A percentile compares a stretch with the other conserved stretches of the same genome.
Conservation (phyloP, 2,797 vertebrate species). For the Acanthornis magna region DNA sequence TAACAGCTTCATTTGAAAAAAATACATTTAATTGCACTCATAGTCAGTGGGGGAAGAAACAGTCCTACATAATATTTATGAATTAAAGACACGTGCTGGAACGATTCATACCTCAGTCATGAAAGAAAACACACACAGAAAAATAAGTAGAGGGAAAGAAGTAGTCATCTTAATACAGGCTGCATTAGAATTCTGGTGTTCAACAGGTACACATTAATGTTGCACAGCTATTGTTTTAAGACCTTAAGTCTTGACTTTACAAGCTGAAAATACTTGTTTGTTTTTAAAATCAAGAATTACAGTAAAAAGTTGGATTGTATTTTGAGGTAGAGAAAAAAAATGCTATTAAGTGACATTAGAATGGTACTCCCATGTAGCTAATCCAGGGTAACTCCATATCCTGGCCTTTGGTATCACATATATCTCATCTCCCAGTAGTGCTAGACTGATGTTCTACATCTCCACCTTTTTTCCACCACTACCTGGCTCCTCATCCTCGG, state of each 20-base stretch:
- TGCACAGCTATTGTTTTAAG: not conserved
- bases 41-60: not conserved
- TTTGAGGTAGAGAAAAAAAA: not conserved
- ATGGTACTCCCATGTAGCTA: not conserved
- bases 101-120: not conserved
- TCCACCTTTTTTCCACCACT: not conserved
- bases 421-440: not conserved
- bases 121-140: not conserved
- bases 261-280: not conserved
- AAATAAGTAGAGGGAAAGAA: not conserved
- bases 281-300: not conserved
- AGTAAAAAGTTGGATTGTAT: not conserved
- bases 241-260: not conserved
- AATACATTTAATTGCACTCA: not conserved
- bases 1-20: slow-evolving; percentile 14
- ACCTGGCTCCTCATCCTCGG: not conserved
- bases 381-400: not conserved
- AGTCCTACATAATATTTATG: not conserved
- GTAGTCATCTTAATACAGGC: not conserved
- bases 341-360: not conserved
- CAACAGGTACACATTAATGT: not conserved
- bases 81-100: not conserved
- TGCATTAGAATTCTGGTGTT: not conserved
- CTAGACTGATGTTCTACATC: not conserved
- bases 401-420: not conserved